Conservation (phyloP, 2,888 invertebrate genomes). For the Volucella zonaria region DNA sequence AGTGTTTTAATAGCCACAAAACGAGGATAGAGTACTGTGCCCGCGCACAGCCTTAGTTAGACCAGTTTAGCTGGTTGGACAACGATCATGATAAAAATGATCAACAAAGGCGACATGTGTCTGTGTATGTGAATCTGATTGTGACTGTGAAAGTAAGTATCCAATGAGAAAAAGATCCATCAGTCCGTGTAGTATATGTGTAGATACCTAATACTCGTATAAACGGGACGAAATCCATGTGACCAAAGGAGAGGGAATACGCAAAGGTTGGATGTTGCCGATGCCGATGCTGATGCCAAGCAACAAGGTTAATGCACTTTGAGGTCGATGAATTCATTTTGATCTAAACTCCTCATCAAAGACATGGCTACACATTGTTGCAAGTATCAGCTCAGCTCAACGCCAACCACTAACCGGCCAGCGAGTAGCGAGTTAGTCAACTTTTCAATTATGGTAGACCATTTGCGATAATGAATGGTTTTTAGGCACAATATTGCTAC, state of each 20-base stretch:
- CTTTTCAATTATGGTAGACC: slow-evolving; percentile 67
- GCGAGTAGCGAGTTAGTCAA: slow-evolving; percentile 53
- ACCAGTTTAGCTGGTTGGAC: slow-evolving; percentile 73
- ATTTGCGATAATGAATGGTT: slow-evolving; percentile 67
- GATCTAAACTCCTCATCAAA: slow-evolving; percentile 43
- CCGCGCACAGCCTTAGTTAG: slow-evolving; percentile 54
- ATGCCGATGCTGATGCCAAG: slow-evolving; percentile 14
- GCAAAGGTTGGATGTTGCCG: slow-evolving; percentile 54
- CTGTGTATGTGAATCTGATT: slow-evolving; percentile 1
- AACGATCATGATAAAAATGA: slow-evolving; percentile 65
- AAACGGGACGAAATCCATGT: slow-evolving; percentile 35
- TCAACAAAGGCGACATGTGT: slow-evolving; percentile 43
- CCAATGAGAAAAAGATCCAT: slow-evolving; percentile 18
- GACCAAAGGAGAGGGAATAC: slow-evolving; percentile 31
- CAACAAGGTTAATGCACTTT: slow-evolving; percentile 71
- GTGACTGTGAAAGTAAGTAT: slow-evolving; percentile 1
- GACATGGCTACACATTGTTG: slow-evolving; percentile 50
- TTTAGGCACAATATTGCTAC: slow-evolving; percentile 64
- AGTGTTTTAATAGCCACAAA: slow-evolving; percentile 51
- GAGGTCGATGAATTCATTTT: slow-evolving; percentile 70
- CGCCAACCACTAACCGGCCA: slow-evolving; percentile 26
- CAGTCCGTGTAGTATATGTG: not conserved
- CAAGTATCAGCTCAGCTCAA: not conserved
- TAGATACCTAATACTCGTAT: too few relatives aligned
- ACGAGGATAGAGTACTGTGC: slow-evolving; percentile 34